phyloP scores from a whole-genome alignment of 2,113 vertebrate species.

The Helogale parvula region DNA sequence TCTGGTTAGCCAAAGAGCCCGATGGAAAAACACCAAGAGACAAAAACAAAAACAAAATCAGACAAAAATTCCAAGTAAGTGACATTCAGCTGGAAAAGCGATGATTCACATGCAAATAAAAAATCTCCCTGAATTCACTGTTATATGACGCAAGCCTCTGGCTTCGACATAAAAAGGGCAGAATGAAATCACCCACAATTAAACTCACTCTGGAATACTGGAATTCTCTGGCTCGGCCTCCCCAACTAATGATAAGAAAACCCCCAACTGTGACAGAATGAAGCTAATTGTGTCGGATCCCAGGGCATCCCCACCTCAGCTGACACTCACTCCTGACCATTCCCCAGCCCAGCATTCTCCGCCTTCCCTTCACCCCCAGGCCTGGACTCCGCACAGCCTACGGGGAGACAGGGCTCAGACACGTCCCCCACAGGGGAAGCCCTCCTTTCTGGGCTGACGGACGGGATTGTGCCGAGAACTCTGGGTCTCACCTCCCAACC shows the following conservation, averaged over 20 bases:
- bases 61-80: conserved; percentile 89
- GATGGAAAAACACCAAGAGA: conserved; percentile 87
- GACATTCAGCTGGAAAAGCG: conserved; percentile 89
- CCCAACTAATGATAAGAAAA: conserved; percentile 79
- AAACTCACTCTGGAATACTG: conserved; percentile 79
- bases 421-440: not conserved
- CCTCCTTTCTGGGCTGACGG: not conserved
- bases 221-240: conserved; percentile 75
- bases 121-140: conserved; percentile 85
- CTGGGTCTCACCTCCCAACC: not conserved
- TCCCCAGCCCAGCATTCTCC: not conserved
- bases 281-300: conserved; percentile 53
- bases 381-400: not conserved
- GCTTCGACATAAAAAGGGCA: conserved; percentile 81
- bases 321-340: not conserved
- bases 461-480: not conserved
- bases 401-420: not conserved
- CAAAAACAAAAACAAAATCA: conserved; percentile 88
- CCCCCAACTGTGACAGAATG: conserved; percentile 77
- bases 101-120: conserved; percentile 89
- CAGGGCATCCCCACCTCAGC: conserved; percentile 71
- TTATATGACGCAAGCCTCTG: conserved; percentile 85
- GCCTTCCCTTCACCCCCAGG: not conserved
- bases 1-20: conserved; percentile 79
- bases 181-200: conserved; percentile 86